phyloP scores from a whole-genome alignment of 2,797 vertebrate genomes.

The Eospalax fontanierii region DNA sequence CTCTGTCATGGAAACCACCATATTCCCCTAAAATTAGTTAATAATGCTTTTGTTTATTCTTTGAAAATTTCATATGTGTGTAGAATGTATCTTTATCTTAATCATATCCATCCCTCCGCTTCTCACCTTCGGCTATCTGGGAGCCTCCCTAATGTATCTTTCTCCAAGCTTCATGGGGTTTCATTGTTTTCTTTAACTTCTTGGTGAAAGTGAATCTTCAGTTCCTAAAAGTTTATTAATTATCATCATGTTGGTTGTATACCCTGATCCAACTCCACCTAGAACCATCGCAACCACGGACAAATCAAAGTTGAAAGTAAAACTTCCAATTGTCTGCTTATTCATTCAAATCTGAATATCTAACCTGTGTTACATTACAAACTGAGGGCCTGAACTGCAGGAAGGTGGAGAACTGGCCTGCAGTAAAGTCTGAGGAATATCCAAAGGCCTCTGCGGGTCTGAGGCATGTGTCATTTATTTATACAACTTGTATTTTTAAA shows the following conservation, averaged over 20 bases:
- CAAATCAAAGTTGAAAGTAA: conserved; percentile 65
- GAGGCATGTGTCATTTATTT: conserved; percentile 79
- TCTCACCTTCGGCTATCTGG: background rate
- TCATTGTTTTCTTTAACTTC: background rate
- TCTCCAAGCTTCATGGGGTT: background rate
- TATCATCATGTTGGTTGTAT: background rate
- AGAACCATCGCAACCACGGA: background rate
- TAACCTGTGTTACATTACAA: conserved; percentile 38
- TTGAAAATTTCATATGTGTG: background rate
- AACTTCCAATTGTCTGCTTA: background rate
- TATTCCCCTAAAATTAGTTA: too few species aligned
- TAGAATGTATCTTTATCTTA: background rate
- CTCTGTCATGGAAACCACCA: too few species aligned
- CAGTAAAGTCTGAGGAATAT: conserved; percentile 58
- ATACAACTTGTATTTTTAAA: conserved; percentile 77
- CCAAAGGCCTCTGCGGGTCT: background rate
- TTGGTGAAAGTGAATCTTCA: background rate
- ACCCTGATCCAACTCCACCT: background rate
- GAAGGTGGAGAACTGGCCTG: background rate
- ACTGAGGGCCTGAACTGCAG: background rate
- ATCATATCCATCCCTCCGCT: background rate
- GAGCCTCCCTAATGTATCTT: background rate
- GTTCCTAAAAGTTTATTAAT: conserved; percentile 17
- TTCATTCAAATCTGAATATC: conserved; percentile 17
- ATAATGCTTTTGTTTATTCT: background rate